Percentiles rank a stretch among this genome's conserved stretches.
Evolutionary conservation across 1,140 invertebrate genomes (phyloP).

Genomic region (Manduca sexta): DNA sequence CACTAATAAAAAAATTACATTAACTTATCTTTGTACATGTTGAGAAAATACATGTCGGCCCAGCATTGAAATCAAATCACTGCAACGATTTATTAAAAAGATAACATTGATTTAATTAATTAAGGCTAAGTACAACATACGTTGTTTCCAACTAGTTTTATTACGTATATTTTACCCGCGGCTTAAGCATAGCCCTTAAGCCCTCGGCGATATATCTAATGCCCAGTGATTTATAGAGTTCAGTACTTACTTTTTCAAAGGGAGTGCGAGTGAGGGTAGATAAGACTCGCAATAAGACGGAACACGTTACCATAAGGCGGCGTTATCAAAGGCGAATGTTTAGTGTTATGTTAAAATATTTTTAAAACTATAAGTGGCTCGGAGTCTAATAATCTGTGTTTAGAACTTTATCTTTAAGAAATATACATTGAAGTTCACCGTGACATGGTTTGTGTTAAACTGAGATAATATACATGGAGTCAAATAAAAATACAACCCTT

Average conservation of each 20-base stretch:
- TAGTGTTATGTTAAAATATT: constrained; percentile 18
- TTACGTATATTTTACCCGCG: constrained; percentile 8
- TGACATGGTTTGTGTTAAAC: no score
- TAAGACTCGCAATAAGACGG: constrained; percentile 22
- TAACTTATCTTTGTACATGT: no score
- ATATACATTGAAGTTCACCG: no score
- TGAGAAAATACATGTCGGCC: no score
- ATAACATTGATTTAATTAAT: no score
- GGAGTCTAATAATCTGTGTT: constrained; percentile 1
- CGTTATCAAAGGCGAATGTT: constrained; percentile 1
- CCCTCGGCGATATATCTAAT: constrained; percentile 42
- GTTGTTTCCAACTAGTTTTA: no score
- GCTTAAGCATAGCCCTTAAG: constrained; percentile 20
- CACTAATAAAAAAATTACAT: no score
- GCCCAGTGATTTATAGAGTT: constrained; percentile 56
- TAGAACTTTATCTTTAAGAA: neutral
- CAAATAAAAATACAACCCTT: no score
- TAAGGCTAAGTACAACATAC: no score
- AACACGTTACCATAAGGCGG: constrained; percentile 15
- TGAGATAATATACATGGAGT: no score
- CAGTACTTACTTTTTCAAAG: constrained; percentile 46
- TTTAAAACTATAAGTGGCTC: constrained; percentile 11
- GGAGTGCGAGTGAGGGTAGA: constrained; percentile 28
- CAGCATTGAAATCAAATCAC: no score
- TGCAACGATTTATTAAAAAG: no score